A percentile compares a stretch with the other conserved stretches of the same genome.
These are phyloP conservation scores for Thecocarcelia acutangulata DNA, from an alignment of 2,888 invertebrate genomes.

Conservation along the genomic window DNA sequence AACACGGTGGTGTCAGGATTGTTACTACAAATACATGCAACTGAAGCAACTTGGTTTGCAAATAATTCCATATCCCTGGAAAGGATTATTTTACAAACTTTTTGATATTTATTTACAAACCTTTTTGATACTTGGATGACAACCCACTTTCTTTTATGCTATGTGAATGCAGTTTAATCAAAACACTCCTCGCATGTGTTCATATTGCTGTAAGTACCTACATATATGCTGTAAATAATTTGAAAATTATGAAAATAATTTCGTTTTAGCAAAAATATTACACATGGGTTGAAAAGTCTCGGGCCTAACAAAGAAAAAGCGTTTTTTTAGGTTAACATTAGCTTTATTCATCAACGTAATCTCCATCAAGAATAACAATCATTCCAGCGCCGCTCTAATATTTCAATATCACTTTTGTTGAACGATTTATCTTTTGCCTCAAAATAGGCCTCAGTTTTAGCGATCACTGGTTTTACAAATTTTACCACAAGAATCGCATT, in stretches of 20 bases:
- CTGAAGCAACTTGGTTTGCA: conserved; percentile 41
- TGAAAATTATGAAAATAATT: neutral
- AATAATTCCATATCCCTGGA: neutral
- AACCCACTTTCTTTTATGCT: conserved; percentile 50
- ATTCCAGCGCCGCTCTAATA: too few relatives aligned
- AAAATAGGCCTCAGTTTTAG: too few relatives aligned
- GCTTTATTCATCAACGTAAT: too few relatives aligned
- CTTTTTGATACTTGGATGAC: conserved; percentile 24
- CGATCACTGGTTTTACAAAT: too few relatives aligned
- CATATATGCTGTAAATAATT: neutral
- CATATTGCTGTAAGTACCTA: conserved; percentile 57
- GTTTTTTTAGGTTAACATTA: too few relatives aligned
- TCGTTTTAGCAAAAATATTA: conserved; percentile 55
- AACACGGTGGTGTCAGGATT: conserved; percentile 34
- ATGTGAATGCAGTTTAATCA: conserved; percentile 36
- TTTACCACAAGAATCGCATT: too few relatives aligned
- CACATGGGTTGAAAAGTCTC: too few relatives aligned
- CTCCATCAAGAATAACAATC: too few relatives aligned
- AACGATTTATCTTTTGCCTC: too few relatives aligned
- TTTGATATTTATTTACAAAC: too few relatives aligned
- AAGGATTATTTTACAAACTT: neutral
- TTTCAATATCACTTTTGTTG: too few relatives aligned
- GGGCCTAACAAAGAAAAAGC: too few relatives aligned
- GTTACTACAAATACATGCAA: conserved; percentile 61
- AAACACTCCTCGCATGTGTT: conserved; percentile 50